Conservation (phyloP, 2,113 vertebrate species). For the Riparia riparia region DNA sequence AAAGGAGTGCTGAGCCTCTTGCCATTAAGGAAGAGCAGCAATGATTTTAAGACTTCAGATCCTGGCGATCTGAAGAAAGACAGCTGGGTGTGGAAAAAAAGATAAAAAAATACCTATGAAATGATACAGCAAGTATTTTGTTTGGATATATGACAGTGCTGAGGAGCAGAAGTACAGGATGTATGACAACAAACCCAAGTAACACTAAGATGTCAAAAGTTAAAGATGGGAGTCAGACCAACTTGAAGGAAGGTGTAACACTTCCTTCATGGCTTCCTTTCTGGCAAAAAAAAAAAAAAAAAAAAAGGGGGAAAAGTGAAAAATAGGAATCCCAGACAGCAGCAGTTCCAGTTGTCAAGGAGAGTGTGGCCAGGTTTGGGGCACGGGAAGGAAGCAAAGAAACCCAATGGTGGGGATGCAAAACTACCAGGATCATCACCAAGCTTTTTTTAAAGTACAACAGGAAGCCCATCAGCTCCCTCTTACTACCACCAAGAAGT, state of each 20-base stretch:
- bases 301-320: not conserved
- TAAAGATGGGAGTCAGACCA: not conserved
- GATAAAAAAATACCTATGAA: not conserved
- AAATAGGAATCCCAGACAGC: not conserved
- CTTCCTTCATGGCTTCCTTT: not conserved
- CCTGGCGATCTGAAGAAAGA: not conserved
- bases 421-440: not conserved
- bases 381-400: not conserved
- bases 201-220: not conserved
- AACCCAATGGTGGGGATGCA: not conserved
- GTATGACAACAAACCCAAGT: not conserved
- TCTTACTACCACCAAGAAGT: not conserved
- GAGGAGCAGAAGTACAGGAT: not conserved
- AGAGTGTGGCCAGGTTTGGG: not conserved
- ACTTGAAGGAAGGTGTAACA: not conserved
- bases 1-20: not conserved
- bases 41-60: not conserved
- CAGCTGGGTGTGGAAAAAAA: not conserved
- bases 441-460: not conserved
- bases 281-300: rapidly evolving
- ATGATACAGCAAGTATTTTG: not conserved
- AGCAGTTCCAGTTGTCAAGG: not conserved
- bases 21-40: not conserved
- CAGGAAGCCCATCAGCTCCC: not conserved
- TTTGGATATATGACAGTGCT: not conserved